Conservation (phyloP, 2,888 invertebrate genomes). For the Monochamus alternatus region DNA sequence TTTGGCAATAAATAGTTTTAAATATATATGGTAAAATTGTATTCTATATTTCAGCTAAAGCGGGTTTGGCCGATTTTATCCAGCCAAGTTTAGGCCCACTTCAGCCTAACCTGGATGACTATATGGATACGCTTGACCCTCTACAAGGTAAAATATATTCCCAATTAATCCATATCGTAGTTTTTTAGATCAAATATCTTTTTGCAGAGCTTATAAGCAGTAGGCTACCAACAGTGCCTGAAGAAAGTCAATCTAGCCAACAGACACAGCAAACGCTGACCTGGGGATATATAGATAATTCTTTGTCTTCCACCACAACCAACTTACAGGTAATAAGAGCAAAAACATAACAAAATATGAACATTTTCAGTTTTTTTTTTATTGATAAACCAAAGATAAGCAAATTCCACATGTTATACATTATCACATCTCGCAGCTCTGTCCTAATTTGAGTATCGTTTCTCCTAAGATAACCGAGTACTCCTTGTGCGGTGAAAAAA, state of each 20-base stretch:
- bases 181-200: not conserved
- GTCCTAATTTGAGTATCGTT: too few species aligned
- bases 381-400: too few species aligned
- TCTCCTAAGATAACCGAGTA: too few species aligned
- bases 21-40: too few species aligned
- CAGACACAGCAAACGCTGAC: slow-evolving; percentile 38
- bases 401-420: too few species aligned
- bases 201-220: slow-evolving; percentile 74
- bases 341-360: too few species aligned
- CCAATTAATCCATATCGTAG: not conserved
- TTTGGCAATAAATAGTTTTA: too few species aligned
- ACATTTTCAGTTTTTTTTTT: too few species aligned
- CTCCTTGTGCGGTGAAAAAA: too few species aligned
- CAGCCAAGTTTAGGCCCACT: slow-evolving; percentile 98
- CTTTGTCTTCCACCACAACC: slow-evolving; percentile 38
- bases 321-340: slow-evolving; percentile 38
- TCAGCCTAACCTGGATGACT: slow-evolving; percentile 97
- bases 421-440: too few species aligned
- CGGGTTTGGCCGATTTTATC: slow-evolving; percentile 95
- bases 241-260: slow-evolving; percentile 69
- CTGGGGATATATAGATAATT: slow-evolving; percentile 55
- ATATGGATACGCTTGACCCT: slow-evolving; percentile 91
- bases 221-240: slow-evolving; percentile 77
- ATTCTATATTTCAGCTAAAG: slow-evolving; percentile 76
- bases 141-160: slow-evolving; percentile 57